A percentile compares a stretch with the other conserved stretches of the same genome.
phyloP scores from a whole-genome alignment of 1,140 invertebrate genomes.

The Papilio xuthus region DNA sequence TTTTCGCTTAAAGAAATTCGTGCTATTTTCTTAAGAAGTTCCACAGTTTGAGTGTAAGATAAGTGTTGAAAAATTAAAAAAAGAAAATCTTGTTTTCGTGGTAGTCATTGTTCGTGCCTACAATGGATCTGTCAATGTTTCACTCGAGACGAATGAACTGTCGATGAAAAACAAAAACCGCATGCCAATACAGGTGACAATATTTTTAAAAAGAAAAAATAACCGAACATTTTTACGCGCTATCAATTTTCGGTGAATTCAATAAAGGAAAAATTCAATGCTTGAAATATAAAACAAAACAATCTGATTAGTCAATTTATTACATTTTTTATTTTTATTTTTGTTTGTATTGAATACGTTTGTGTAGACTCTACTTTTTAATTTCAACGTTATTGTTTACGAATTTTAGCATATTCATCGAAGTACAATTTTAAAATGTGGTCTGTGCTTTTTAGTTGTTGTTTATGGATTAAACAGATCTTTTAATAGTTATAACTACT shows the following conservation, averaged over 20 bases:
- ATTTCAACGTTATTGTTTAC: neutral
- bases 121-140: slow-evolving; percentile 76
- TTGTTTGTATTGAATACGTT: neutral
- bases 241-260: slow-evolving; percentile 40
- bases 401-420: neutral
- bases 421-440: neutral
- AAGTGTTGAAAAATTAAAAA: slow-evolving; percentile 21
- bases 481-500: no score
- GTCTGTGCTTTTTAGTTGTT: neutral
- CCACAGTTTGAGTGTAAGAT: neutral
- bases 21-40: neutral
- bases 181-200: slow-evolving; percentile 46
- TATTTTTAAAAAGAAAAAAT: slow-evolving; percentile 46
- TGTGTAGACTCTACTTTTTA: neutral
- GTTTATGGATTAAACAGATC: no score
- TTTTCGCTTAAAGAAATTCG: neutral
- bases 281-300: neutral
- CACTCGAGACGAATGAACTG: slow-evolving; percentile 72
- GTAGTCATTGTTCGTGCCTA: slow-evolving; percentile 65
- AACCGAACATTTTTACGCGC: slow-evolving; percentile 41
- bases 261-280: slow-evolving; percentile 2
- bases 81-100: slow-evolving; percentile 39
- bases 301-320: neutral
- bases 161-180: slow-evolving; percentile 69
- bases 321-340: neutral